phyloP scores from a whole-genome alignment of 2,113 vertebrate genomes.

The Riparia riparia region DNA sequence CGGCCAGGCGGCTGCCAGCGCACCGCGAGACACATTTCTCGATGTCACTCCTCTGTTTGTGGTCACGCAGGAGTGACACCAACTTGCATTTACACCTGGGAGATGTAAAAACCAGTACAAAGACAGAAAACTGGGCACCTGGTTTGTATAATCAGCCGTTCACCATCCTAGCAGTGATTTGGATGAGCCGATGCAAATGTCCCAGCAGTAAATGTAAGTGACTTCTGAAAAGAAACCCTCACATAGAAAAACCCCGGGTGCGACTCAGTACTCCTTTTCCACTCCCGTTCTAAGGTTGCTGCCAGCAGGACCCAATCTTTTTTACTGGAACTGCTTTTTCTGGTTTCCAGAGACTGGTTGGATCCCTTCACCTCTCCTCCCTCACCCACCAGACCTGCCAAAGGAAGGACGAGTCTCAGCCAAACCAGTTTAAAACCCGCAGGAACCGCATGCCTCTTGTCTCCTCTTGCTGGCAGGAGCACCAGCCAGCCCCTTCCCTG shows the following conservation, averaged over 20 bases:
- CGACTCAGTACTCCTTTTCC: neutral
- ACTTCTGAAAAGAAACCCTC: neutral
- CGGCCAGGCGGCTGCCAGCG: neutral
- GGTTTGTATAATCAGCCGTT: neutral
- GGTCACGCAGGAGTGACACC: fast-evolving
- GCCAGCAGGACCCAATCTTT: neutral
- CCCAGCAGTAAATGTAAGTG: neutral
- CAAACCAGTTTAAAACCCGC: neutral
- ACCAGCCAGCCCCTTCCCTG: neutral
- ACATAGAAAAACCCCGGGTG: neutral
- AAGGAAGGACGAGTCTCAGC: neutral
- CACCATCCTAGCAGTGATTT: neutral
- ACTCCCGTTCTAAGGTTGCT: neutral
- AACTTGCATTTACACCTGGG: neutral
- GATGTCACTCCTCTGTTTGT: neutral
- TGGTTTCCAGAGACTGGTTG: slow-evolving; percentile 12
- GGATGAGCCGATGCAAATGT: fast-evolving
- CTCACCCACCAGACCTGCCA: neutral
- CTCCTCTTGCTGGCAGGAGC: neutral
- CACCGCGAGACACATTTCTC: neutral
- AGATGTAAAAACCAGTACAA: neutral
- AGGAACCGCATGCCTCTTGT: neutral
- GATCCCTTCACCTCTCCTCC: neutral
- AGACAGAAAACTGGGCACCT: neutral
- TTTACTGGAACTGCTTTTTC: slow-evolving; percentile 44